Base-by-base conservation (phyloP, 2,797 vertebrate genomes). In the Enteromius trimaculatus region DNA sequence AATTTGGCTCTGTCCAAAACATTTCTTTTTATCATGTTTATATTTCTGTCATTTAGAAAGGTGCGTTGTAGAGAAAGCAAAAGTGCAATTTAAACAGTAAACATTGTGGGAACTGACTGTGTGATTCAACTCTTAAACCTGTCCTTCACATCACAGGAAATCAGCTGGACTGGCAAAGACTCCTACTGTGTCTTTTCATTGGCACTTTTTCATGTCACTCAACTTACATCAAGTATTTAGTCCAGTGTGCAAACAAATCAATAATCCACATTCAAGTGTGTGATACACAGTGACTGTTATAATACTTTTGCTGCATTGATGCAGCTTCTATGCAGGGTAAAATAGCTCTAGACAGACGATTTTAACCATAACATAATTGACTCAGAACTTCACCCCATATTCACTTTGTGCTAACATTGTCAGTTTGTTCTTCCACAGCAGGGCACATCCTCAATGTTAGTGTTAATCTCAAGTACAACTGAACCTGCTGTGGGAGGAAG, bases 401-500 rank as follows among this genome's bases (percentile, higher is more conserved):
- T 47, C 8, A 47, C 9, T 44, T 44, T 3, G 7, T 66, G 71
- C 58, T 53, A 5, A 9, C 58, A 14, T 42, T 82, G 47, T 26
- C 31, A 75, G 23, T 82, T 65, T 66, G 16, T 29, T 76, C 10
- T 82, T 82, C 26, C 39, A 49, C 53, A 23, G 55, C 19, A 23
- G 26, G n/a, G 44, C 60, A 53, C n/a, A 82, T 68, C 60, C 62
- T 31, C 44, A 6, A 11, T 66, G 68, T 49, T 44, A 62, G 11
- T 17, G 34, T 76, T 76, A 39, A 75, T 76, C 60, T 76, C 31
- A 76, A 66, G 62, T 62, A 51, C 31, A 66, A 55, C 13, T 37
- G 16, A 72, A 75, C 55, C 58, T 53, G 66, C 51, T 71, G 76
- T 85, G 84, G 82, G 82, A 86, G 26, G 71, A 42, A 42, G 42